Evolutionary conservation across 2,888 invertebrate genomes (phyloP).

Genomic region (Phalera bucephala): DNA sequence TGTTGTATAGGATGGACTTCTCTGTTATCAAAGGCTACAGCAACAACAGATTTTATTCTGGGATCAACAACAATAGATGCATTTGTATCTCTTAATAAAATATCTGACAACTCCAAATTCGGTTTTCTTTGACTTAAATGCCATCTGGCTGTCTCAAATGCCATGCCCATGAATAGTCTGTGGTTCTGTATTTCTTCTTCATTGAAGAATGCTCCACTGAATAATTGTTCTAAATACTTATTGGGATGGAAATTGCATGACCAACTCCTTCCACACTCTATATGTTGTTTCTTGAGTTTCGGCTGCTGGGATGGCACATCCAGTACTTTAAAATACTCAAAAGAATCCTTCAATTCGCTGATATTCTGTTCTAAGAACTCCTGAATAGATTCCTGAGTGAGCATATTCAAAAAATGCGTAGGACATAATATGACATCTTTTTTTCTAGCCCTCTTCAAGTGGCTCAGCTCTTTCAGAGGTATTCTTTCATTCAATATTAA

Average conservation of each 20-base stretch:
- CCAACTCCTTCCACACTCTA: slow-evolving; percentile 85
- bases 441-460: slow-evolving; percentile 88
- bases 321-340: slow-evolving; percentile 78
- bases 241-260: slow-evolving; percentile 93
- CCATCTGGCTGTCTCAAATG: slow-evolving; percentile 78
- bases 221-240: slow-evolving; percentile 86
- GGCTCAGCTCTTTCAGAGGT: slow-evolving; percentile 84
- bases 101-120: slow-evolving; percentile 18
- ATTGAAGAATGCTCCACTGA: slow-evolving; percentile 84
- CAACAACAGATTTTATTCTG: slow-evolving; percentile 83
- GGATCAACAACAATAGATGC: slow-evolving; percentile 89
- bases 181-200: slow-evolving; percentile 78
- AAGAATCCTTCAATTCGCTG: slow-evolving; percentile 69
- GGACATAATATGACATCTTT: slow-evolving; percentile 83
- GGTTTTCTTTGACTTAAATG: slow-evolving; percentile 24
- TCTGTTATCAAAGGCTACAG: slow-evolving; percentile 84
- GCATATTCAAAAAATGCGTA: slow-evolving; percentile 37
- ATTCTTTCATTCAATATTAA: slow-evolving; percentile 79
- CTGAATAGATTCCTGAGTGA: slow-evolving; percentile 61
- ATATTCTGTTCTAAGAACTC: slow-evolving; percentile 60
- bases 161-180: slow-evolving; percentile 81
- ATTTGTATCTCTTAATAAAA: slow-evolving; percentile 37
- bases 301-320: slow-evolving; percentile 85
- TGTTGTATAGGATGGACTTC: slow-evolving; percentile 89
- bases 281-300: slow-evolving; percentile 86